Evolutionary conservation across 2,113 vertebrate genomes (phyloP).

Genomic region (Pachyramphus minor): DNA sequence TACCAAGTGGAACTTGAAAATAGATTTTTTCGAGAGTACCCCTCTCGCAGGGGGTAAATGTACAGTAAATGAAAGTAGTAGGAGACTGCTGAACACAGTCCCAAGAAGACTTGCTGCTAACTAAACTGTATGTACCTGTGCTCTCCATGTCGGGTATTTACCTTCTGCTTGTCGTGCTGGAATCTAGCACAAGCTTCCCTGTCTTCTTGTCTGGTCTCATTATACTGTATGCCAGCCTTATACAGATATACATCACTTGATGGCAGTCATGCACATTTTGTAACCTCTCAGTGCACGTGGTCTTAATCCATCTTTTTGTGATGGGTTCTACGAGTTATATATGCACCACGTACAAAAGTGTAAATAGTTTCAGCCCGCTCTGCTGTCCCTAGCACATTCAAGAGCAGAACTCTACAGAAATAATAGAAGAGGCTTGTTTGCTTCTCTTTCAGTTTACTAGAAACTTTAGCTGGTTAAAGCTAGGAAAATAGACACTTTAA

Average conservation of each 20-base stretch:
- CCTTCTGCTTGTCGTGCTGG: not conserved
- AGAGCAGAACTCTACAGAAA: not conserved
- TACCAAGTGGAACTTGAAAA: not conserved
- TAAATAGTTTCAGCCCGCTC: not conserved
- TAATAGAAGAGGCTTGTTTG: not conserved
- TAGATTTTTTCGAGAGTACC: not conserved
- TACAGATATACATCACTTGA: not conserved
- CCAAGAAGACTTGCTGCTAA: not conserved
- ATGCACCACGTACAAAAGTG: not conserved
- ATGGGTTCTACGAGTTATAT: not conserved
- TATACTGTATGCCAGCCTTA: not conserved
- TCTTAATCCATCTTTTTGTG: not conserved
- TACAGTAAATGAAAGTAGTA: not conserved
- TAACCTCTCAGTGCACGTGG: not conserved
- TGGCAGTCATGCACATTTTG: not conserved
- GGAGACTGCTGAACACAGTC: not conserved
- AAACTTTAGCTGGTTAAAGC: not conserved
- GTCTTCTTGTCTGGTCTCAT: not conserved
- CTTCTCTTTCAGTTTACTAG: not conserved
- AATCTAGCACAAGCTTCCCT: not conserved
- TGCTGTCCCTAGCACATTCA: not conserved
- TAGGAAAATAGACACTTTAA: not conserved
- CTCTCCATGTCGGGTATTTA: not conserved
- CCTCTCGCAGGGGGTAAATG: not conserved
- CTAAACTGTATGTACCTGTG: not conserved